Percentiles rank a stretch among this genome's conserved stretches.
These are phyloP conservation scores for Harmothoe impar DNA, from an alignment of 2,888 invertebrate species.

Conservation along the genomic window DNA sequence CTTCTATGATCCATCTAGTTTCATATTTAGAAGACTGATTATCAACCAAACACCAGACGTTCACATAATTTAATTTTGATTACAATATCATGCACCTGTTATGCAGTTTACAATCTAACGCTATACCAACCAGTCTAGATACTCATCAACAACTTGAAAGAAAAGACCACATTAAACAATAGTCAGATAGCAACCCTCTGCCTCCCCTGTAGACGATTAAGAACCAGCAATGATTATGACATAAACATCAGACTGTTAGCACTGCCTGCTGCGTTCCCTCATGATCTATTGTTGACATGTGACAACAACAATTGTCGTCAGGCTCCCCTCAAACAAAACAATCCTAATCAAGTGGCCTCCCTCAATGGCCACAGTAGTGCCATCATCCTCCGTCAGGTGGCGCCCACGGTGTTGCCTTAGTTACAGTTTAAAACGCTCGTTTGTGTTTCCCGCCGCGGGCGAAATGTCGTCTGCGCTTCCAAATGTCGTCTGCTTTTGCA, in stretches of 20 bases:
- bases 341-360: constrained; percentile 22
- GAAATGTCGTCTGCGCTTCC: not conserved
- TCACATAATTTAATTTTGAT: too few relatives aligned
- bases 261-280: not conserved
- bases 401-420: not conserved
- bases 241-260: not conserved
- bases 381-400: constrained; percentile 42
- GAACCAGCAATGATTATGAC: not conserved
- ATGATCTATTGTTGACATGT: not conserved
- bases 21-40: too few relatives aligned
- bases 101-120: too few relatives aligned
- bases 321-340: constrained; percentile 10
- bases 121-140: too few relatives aligned
- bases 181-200: too few relatives aligned
- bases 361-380: not conserved
- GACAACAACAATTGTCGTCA: not conserved
- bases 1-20: too few relatives aligned
- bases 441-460: not conserved
- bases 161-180: too few relatives aligned
- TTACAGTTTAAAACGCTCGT: not conserved
- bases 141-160: too few relatives aligned
- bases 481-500: too few relatives aligned
- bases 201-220: too few relatives aligned
- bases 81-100: too few relatives aligned
- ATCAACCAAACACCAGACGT: too few relatives aligned